Conservation (phyloP, 2,113 vertebrate species). For the Cololabis saira region DNA sequence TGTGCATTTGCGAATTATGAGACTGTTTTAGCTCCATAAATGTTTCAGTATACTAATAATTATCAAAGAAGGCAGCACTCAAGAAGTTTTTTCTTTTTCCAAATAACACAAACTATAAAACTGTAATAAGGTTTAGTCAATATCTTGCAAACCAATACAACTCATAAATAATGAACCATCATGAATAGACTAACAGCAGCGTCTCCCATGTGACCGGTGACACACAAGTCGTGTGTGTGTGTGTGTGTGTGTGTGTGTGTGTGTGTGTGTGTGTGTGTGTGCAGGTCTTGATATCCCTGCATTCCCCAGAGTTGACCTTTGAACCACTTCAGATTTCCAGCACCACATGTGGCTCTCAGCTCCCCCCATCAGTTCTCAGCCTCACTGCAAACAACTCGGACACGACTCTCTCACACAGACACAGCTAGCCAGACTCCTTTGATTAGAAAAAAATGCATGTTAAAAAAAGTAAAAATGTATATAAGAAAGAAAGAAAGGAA, state of each 20-base stretch:
- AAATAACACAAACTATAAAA: no score
- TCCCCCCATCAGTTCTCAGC: conserved; percentile 18
- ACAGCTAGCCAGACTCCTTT: no score
- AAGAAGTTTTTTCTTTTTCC: no score
- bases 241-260: conserved; percentile 15
- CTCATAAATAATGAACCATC: not conserved
- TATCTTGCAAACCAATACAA: no score
- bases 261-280: conserved; percentile 16
- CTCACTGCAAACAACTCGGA: not conserved
- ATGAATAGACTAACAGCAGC: not conserved
- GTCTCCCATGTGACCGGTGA: not conserved
- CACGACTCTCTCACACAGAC: not conserved
- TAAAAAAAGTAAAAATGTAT: no score
- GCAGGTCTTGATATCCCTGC: conserved; percentile 19
- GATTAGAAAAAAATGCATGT: no score
- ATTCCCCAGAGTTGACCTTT: conserved; percentile 49
- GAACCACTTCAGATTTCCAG: conserved; percentile 23
- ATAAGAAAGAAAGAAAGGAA: no score
- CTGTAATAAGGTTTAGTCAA: no score
- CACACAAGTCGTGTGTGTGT: conserved; percentile 7
- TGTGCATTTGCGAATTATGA: no score
- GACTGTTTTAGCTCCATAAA: no score
- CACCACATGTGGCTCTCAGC: conserved; percentile 19
- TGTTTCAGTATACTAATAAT: no score
- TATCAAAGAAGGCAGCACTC: no score